These are phyloP conservation scores for Macrobrachium nipponense DNA, from an alignment of 1,140 invertebrate species.

Conservation along the genomic window DNA sequence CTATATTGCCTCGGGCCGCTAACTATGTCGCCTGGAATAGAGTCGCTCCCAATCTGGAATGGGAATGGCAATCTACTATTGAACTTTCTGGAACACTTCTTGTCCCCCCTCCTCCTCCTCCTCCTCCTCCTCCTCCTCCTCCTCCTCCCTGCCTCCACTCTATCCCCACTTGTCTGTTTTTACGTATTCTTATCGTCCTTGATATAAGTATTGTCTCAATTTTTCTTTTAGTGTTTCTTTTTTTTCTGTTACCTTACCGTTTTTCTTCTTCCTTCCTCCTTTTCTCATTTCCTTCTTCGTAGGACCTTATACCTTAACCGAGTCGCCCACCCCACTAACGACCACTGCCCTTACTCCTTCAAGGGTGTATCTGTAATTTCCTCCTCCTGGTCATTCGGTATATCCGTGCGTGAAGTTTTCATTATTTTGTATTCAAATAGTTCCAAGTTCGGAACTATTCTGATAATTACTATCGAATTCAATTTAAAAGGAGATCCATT, in stretches of 20 bases:
- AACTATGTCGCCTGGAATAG: conserved; percentile 35
- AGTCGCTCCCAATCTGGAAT: conserved; percentile 40
- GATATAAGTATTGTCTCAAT: too few species aligned
- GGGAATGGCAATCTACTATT: conserved; percentile 43
- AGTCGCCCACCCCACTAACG: too few species aligned
- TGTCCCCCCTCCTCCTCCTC: not conserved
- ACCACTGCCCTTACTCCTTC: too few species aligned
- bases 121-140: not conserved
- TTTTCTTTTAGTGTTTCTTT: not conserved
- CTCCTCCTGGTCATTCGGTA: too few species aligned
- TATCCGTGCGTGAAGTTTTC: too few species aligned
- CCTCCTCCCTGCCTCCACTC: too few species aligned
- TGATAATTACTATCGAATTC: too few species aligned
- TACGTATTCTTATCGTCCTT: not conserved
- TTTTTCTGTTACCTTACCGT: not conserved
- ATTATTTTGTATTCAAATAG: too few species aligned
- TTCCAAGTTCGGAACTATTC: too few species aligned
- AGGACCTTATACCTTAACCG: not conserved
- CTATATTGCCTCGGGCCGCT: conserved; percentile 15
- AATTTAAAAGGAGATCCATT: too few species aligned
- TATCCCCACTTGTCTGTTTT: not conserved
- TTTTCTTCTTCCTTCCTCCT: not conserved
- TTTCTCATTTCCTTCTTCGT: not conserved
- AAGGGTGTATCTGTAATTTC: too few species aligned
- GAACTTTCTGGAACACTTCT: conserved; percentile 26